Evolutionary conservation across 2,888 invertebrate genomes (phyloP).

Genomic region (Harpagoxenus sublaevis): DNA sequence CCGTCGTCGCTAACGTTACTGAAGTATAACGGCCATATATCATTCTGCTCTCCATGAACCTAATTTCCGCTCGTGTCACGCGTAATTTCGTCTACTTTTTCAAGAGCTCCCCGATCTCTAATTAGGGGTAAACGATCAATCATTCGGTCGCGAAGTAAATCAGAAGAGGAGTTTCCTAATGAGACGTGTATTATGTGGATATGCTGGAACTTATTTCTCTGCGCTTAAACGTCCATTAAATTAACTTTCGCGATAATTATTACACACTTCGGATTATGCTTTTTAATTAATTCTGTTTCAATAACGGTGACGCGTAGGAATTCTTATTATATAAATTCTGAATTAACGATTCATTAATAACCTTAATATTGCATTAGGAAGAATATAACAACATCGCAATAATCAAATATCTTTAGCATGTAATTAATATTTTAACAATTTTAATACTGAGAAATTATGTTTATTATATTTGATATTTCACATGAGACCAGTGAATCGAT

Average conservation of each 20-base stretch:
- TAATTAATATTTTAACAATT: neutral
- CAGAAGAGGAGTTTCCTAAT: constrained; percentile 64
- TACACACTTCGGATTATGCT: neutral
- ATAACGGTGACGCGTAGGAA: neutral
- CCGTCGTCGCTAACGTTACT: constrained; percentile 69
- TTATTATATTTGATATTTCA: neutral
- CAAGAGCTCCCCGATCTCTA: constrained; percentile 71
- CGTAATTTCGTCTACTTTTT: constrained; percentile 82
- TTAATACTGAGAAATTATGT: neutral
- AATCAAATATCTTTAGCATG: neutral
- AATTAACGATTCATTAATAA: neutral
- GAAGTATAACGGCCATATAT: constrained; percentile 74
- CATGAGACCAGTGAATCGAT: neutral
- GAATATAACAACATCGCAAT: neutral
- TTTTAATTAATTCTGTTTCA: neutral
- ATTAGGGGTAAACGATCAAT: constrained; percentile 77
- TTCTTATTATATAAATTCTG: neutral
- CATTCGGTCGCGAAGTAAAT: constrained; percentile 66
- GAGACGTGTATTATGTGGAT: constrained; percentile 60
- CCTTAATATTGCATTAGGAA: neutral
- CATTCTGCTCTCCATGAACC: constrained; percentile 76
- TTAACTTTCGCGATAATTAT: constrained; percentile 33
- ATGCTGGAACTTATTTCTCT: constrained; percentile 22
- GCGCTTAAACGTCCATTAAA: constrained; percentile 31
- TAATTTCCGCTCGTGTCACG: constrained; percentile 82